Base-by-base conservation (phyloP, 2,888 invertebrate genomes). In the Caenorhabditis wallacei region DNA sequence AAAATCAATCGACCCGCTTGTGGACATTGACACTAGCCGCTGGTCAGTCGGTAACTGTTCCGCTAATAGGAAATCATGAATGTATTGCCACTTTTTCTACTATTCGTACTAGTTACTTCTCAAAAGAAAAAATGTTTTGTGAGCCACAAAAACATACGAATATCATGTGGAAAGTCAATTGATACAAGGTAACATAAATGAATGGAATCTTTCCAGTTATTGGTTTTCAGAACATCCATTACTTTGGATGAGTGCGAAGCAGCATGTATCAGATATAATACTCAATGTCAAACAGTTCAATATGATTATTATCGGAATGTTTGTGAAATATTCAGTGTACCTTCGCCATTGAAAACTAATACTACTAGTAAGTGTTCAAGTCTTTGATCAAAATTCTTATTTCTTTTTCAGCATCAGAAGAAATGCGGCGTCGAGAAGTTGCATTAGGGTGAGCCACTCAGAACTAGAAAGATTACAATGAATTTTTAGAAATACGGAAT, bases 271-370 rank as follows among this genome's bases (percentile, higher is more conserved):
- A 57, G 59, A 11, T 72, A 75, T 18, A 75, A 84, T 24, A 78
- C 75, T 13, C 78, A 83, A 53, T 87, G 87, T 24, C 78, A 78
- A 69, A 82, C 80, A 7, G 72, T 79, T 24, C 85, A 87, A 22
- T 87, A 85, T 63, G 84, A 87, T 40, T 84, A 82, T 57, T 87
- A 85, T 57, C 56, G 80, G 13, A 84, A 84, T 13, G 51, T 57
- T 51, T 87, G 87, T 63, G 84, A 85, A 22, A 71, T 85, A 18
- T 85, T 74, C 37, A 75, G 68, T 68, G 69, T 72, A 2, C 79
- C 81, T 7, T 85, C 85, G 5, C 85, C 85, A n/a, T 48, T 84
- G 24, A 59, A 66, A 64, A 54, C 76, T 22, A 82, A 82, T 20
- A 22, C 30, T 35, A 54, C 81, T 7, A 75, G 74, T 81, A 20